These are phyloP conservation scores for Heliocidaris erythrogramma DNA, from an alignment of 35 echinoderm and acorn worm genomes.

Conservation along the genomic window DNA sequence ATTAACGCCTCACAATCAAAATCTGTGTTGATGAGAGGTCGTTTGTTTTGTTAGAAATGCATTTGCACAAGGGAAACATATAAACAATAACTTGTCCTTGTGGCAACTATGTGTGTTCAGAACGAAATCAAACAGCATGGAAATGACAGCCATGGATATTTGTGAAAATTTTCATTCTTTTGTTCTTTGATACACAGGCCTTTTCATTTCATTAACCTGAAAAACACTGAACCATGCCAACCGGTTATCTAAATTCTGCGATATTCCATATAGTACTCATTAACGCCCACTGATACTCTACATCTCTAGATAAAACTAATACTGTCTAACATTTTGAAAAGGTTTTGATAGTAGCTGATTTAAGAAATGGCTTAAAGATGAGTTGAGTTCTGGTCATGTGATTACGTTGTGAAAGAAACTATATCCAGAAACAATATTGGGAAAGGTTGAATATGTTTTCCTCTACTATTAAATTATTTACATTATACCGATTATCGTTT, in stretches of 20 bases:
- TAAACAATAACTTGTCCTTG: constrained; percentile 17
- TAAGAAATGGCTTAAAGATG: too few species aligned
- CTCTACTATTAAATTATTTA: too few species aligned
- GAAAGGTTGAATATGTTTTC: too few species aligned
- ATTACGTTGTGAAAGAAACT: too few species aligned
- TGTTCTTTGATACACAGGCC: not conserved
- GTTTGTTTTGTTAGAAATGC: not conserved
- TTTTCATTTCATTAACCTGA: not conserved
- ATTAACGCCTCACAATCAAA: not conserved
- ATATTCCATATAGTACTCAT: not conserved
- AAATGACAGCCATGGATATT: not conserved
- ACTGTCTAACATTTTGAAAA: too few species aligned
- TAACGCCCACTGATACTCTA: not conserved
- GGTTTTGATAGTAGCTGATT: too few species aligned
- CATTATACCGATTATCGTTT: too few species aligned
- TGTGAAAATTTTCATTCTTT: not conserved
- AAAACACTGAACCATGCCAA: not conserved
- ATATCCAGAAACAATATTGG: too few species aligned
- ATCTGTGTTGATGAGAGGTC: not conserved
- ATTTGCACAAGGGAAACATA: not conserved
- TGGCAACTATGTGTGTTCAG: not conserved
- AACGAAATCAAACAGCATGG: not conserved
- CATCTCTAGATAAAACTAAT: too few species aligned
- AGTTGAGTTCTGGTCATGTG: too few species aligned
- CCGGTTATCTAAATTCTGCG: not conserved